Percentiles rank a stretch among this genome's conserved stretches.
Evolutionary conservation across 1,140 invertebrate species (phyloP).

Genomic region (Caenorhabditis remanei): DNA sequence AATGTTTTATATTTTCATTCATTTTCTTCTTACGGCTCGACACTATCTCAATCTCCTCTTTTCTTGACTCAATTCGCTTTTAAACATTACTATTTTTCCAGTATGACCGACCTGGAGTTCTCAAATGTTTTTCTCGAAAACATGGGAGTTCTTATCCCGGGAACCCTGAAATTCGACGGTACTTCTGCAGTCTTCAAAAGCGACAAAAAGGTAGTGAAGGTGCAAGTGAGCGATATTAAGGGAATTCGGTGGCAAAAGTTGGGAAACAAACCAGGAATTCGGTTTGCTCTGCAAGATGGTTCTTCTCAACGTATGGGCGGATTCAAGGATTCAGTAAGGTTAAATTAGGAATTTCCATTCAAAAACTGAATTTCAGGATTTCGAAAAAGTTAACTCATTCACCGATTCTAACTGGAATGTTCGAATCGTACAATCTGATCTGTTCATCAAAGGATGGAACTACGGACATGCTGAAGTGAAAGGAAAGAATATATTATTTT

Average conservation of each 20-base stretch:
- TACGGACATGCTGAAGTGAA: constrained; percentile 96
- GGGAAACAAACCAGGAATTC: constrained; percentile 88
- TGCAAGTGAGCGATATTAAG: constrained; percentile 88
- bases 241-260: constrained; percentile 92
- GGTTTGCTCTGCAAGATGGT: constrained; percentile 92
- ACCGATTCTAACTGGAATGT: constrained; percentile 85
- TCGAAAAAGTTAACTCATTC: constrained; percentile 82
- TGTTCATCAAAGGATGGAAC: constrained; percentile 97
- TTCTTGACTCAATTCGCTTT: too few relatives aligned
- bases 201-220: constrained; percentile 90
- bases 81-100: not conserved
- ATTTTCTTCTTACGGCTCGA: too few relatives aligned
- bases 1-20: too few relatives aligned
- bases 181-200: constrained; percentile 94
- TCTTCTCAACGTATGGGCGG: constrained; percentile 91
- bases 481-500: constrained; percentile 90
- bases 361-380: constrained; percentile 73
- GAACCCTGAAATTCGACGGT: constrained; percentile 88
- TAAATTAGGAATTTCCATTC: not conserved
- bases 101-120: not conserved
- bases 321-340: constrained; percentile 88
- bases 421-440: constrained; percentile 83
- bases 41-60: too few relatives aligned
- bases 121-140: not conserved
- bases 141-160: not conserved